These are phyloP conservation scores for Coranthus polyacanthus DNA, from an alignment of 2,797 vertebrate species.

Conservation along the genomic window DNA sequence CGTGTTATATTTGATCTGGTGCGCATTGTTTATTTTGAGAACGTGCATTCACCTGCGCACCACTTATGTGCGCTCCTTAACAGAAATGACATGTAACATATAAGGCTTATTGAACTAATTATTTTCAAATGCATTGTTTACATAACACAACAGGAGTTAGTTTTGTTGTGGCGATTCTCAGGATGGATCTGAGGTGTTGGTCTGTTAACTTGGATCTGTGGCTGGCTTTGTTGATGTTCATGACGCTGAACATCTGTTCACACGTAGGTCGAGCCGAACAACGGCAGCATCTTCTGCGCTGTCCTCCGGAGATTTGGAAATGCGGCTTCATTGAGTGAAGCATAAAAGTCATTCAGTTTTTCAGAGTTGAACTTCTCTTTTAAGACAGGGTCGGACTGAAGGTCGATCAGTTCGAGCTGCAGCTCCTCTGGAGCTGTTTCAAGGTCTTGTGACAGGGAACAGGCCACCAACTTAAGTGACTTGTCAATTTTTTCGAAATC, in stretches of 20 bases:
- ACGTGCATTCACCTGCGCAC: too few species aligned
- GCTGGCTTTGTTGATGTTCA: too few species aligned
- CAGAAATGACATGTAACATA: too few species aligned
- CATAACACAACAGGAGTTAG: constrained; percentile 11
- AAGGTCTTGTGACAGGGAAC: constrained; percentile 9
- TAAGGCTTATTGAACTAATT: too few species aligned
- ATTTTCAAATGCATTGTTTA: too few species aligned
- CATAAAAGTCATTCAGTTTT: constrained; percentile 2
- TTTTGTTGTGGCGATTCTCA: constrained; percentile 42
- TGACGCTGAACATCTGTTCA: not conserved
- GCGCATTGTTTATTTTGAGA: too few species aligned
- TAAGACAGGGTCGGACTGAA: not conserved
- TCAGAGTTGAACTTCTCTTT: constrained; percentile 1
- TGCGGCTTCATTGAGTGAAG: not conserved
- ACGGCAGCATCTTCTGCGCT: constrained; percentile 1
- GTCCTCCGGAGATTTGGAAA: constrained; percentile 1
- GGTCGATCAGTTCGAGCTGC: not conserved
- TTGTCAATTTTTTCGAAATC: constrained; percentile 55
- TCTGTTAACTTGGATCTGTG: constrained; percentile 42
- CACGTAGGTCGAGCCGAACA: not conserved
- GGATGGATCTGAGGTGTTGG: constrained; percentile 32
- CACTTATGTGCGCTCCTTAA: too few species aligned
- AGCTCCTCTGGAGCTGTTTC: constrained; percentile 2
- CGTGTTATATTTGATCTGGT: too few species aligned
- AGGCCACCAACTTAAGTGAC: constrained; percentile 55